Percentiles rank a stretch among this genome's conserved stretches.
These are phyloP conservation scores for Xylota sylvarum DNA, from an alignment of 2,888 invertebrate species.

Conservation along the genomic window DNA sequence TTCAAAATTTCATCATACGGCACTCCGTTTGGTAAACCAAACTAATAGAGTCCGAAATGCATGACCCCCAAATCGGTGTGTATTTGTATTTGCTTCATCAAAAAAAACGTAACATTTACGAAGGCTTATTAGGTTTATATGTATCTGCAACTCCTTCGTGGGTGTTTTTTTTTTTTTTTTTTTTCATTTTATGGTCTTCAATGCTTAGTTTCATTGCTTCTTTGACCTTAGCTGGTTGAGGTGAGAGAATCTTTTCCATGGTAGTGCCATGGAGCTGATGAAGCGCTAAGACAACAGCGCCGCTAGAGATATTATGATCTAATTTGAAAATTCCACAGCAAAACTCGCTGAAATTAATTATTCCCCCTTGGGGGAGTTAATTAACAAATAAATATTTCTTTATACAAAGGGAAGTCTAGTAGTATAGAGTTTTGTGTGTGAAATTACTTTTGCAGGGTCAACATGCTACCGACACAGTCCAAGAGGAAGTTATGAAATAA, in stretches of 20 bases:
- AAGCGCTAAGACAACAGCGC: conserved; percentile 24
- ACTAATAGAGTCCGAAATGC: conserved; percentile 13
- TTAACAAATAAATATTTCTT: conserved; percentile 23
- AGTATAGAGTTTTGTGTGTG: not conserved
- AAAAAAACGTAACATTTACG: conserved; percentile 35
- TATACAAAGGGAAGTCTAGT: conserved; percentile 15
- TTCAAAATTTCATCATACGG: conserved; percentile 32
- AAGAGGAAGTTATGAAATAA: conserved; percentile 28
- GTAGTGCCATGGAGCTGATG: conserved; percentile 13
- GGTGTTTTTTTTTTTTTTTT: conserved; percentile 2
- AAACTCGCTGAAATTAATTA: conserved; percentile 29
- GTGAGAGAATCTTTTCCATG: conserved; percentile 2
- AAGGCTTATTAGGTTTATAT: conserved; percentile 37
- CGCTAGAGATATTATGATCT: conserved; percentile 42
- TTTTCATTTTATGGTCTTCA: conserved; percentile 13
- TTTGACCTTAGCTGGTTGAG: conserved; percentile 24
- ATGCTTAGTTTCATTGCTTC: conserved; percentile 30
- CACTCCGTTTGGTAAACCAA: not conserved
- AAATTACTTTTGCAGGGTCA: conserved; percentile 37
- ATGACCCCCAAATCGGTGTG: conserved; percentile 16
- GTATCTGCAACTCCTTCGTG: conserved; percentile 21
- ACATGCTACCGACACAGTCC: not conserved
- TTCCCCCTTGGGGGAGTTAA: conserved; percentile 27
- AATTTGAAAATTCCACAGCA: conserved; percentile 42
- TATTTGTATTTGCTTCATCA: too few species aligned